Conservation (phyloP, 2,113 vertebrate species). For the Tragulus kanchil region DNA sequence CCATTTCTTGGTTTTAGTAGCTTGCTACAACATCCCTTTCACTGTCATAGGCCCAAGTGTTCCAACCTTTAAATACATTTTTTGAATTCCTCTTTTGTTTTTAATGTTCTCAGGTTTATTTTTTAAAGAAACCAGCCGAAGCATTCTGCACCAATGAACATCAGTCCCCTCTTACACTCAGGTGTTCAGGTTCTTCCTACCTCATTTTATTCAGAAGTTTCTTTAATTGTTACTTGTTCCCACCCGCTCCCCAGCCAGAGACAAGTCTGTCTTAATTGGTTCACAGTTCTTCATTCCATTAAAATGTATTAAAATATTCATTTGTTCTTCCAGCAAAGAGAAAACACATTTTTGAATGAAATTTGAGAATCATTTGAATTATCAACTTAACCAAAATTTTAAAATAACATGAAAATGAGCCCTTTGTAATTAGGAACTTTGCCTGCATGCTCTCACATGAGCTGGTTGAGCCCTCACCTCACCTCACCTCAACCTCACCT, state of each 20-base stretch:
- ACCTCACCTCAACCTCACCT: not conserved
- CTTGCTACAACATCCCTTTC: not conserved
- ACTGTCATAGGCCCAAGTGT: not conserved
- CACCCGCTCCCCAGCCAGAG: not conserved
- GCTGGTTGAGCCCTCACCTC: not conserved
- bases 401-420: not conserved
- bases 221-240: not conserved
- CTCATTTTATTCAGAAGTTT: slow-evolving; percentile 5
- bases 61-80: not conserved
- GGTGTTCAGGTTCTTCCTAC: not conserved
- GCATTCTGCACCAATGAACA: not conserved
- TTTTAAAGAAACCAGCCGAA: slow-evolving; percentile 1
- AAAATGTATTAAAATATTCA: not conserved
- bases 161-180: not conserved
- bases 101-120: not conserved
- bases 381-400: not conserved
- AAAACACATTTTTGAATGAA: slow-evolving; percentile 11
- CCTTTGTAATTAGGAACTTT: not conserved
- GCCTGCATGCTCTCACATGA: not conserved
- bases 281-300: slow-evolving; percentile 18
- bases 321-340: not conserved
- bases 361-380: slow-evolving; percentile 16
- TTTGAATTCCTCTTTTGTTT: not conserved
- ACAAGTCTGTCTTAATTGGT: not conserved
- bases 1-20: not conserved